A percentile compares a stretch with the other conserved stretches of the same genome.
Evolutionary conservation across 1,140 invertebrate species (phyloP).

Genomic region (Panagrolaimus sp.): DNA sequence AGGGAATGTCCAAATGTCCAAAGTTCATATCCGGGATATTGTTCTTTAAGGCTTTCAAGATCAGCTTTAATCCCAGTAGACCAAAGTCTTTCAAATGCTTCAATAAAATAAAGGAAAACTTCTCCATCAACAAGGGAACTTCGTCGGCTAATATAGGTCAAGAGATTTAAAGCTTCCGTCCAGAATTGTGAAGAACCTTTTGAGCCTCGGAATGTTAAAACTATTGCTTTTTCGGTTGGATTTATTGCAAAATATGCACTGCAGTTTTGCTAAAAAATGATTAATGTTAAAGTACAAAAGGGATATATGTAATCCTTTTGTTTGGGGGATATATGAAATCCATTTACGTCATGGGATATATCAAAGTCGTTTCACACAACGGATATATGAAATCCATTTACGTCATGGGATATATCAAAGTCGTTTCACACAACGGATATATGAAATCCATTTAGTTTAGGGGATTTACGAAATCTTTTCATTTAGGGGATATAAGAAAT

Average conservation of each 20-base stretch:
- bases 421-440: no score
- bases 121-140: neutral
- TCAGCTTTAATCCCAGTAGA: neutral
- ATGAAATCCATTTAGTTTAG: no score
- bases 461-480: no score
- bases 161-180: neutral
- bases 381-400: no score
- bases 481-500: no score
- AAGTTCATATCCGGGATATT: neutral
- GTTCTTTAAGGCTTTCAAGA: neutral
- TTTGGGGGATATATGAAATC: neutral
- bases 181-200: neutral
- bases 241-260: neutral
- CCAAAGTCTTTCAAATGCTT: neutral
- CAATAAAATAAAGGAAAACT: neutral
- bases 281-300: neutral
- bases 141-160: neutral
- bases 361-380: no score
- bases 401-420: no score
- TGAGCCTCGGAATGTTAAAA: neutral
- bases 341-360: no score
- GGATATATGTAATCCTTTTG: neutral
- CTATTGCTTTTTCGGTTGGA: neutral
- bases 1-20: slow-evolving; percentile 1
- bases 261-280: slow-evolving; percentile 10